A percentile compares a stretch with the other conserved stretches of the same genome.
Conservation (phyloP, 2,797 vertebrate species). For the Triplophysa yarkandensis region DNA sequence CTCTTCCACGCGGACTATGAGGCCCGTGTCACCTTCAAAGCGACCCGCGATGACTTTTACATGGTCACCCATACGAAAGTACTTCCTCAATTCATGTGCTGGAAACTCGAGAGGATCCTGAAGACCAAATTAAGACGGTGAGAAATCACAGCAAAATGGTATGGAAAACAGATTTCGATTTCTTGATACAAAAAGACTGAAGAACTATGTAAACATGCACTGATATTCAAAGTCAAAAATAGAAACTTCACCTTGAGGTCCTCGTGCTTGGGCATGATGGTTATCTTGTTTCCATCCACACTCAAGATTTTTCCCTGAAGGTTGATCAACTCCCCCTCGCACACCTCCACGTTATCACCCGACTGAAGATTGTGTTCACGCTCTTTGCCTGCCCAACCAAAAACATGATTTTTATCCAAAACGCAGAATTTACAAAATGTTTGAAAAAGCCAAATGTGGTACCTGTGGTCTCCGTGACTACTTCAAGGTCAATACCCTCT, state of each 20-base stretch:
- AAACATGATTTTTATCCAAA: neutral
- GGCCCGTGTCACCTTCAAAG: conserved; percentile 92
- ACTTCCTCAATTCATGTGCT: conserved; percentile 89
- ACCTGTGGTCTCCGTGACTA: conserved; percentile 93
- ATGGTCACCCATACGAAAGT: conserved; percentile 95
- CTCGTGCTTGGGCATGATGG: conserved; percentile 96
- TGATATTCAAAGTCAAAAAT: too few species aligned
- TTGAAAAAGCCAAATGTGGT: too few species aligned
- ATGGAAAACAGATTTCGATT: neutral
- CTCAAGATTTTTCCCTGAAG: conserved; percentile 95
- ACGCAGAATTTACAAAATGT: neutral
- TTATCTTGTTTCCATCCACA: conserved; percentile 96
- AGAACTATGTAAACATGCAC: too few species aligned
- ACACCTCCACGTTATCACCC: conserved; percentile 95
- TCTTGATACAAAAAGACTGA: too few species aligned
- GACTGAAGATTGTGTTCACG: conserved; percentile 94
- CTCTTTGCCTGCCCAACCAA: conserved; percentile 83
- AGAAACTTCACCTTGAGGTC: conserved; percentile 85
- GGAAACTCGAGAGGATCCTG: conserved; percentile 96
- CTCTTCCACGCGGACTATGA: conserved; percentile 93
- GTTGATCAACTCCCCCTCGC: conserved; percentile 95
- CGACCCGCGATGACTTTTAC: conserved; percentile 95
- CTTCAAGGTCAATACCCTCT: conserved; percentile 93
- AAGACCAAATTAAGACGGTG: neutral
- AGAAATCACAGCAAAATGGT: neutral